Evolutionary conservation across 2,797 vertebrate species (phyloP).

Genomic region (Scyliorhinus canicula): DNA sequence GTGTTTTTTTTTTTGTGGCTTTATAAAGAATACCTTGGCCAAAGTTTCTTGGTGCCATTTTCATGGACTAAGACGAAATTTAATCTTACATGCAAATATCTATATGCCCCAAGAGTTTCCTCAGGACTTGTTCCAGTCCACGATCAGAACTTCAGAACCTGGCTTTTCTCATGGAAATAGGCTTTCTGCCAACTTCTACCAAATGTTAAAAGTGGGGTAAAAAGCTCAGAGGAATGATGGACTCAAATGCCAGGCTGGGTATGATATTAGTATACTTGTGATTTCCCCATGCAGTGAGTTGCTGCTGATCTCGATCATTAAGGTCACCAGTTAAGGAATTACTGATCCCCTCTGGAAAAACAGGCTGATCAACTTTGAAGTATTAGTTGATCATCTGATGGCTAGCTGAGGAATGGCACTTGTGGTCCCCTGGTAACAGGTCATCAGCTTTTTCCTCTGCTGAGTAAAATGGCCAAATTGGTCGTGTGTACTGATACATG

Average conservation of each 20-base stretch:
- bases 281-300: neutral
- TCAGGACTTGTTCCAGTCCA: neutral
- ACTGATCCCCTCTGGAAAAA: neutral
- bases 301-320: neutral
- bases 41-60: neutral
- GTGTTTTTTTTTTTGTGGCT: neutral
- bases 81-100: neutral
- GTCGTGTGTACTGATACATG: neutral
- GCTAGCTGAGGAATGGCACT: neutral
- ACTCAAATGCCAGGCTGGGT: neutral
- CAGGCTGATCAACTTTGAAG: neutral
- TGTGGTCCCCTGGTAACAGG: neutral
- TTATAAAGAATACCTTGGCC: neutral
- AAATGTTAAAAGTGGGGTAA: neutral
- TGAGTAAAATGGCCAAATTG: neutral
- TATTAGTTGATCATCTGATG: neutral
- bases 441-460: neutral
- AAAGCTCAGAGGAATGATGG: neutral
- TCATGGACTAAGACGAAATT: neutral
- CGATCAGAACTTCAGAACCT: neutral
- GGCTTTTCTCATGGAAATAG: neutral
- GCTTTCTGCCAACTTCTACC: neutral
- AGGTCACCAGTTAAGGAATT: neutral
- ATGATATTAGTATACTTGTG: neutral
- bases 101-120: neutral